phyloP scores from a whole-genome alignment of 1,140 invertebrate genomes.

The Polypedilum pembai region DNA sequence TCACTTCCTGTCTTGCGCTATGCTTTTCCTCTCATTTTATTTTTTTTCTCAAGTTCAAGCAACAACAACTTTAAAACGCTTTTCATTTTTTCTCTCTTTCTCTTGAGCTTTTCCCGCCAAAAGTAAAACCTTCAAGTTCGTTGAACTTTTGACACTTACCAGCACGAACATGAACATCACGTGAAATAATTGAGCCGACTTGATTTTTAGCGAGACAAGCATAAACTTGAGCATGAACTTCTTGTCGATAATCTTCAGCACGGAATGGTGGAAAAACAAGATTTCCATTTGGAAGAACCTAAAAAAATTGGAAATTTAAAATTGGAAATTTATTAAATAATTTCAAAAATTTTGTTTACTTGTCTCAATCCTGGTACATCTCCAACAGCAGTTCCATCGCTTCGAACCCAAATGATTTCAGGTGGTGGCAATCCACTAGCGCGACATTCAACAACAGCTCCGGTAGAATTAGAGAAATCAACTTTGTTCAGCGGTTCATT shows the following conservation, averaged over 20 bases:
- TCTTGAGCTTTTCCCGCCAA: not conserved
- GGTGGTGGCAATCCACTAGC: conserved; percentile 83
- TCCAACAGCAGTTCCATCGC: conserved; percentile 78
- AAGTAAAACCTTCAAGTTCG: not conserved
- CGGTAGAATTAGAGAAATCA: conserved; percentile 90
- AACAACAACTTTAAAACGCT: too few relatives aligned
- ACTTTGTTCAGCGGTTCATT: conserved; percentile 84
- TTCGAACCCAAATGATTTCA: conserved; percentile 84
- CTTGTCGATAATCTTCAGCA: conserved; percentile 83
- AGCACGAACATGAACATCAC: conserved; percentile 87
- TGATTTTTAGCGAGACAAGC: conserved; percentile 82
- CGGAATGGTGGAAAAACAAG: conserved; percentile 89
- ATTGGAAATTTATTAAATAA: not conserved
- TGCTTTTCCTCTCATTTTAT: too few relatives aligned
- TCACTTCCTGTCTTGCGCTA: too few relatives aligned
- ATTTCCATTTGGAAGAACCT: conserved; percentile 85
- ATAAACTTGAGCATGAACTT: conserved; percentile 89
- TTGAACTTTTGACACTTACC: conserved; percentile 55
- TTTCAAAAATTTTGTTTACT: conserved; percentile 50
- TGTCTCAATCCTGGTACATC: conserved; percentile 81
- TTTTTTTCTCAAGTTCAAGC: too few relatives aligned
- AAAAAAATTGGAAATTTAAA: conserved; percentile 28
- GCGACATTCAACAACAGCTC: conserved; percentile 84
- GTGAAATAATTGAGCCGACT: conserved; percentile 81
- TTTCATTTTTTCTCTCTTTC: too few relatives aligned